A percentile compares a stretch with the other conserved stretches of the same genome.
phyloP scores from a whole-genome alignment of 37 sponge, comb jelly and placozoan species.

The Cliona cf. orientalis region DNA sequence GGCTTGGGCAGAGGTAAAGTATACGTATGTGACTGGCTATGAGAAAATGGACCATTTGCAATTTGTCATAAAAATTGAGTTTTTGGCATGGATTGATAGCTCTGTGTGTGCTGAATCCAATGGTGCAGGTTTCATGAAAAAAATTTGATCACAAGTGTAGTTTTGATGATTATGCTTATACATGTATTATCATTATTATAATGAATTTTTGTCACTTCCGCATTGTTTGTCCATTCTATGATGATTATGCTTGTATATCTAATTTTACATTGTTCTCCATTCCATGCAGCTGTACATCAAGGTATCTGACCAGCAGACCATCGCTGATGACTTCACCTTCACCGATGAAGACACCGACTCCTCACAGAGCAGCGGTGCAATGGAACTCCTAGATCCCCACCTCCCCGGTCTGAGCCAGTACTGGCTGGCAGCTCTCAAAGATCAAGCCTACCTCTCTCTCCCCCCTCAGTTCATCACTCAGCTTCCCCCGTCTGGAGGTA shows the following conservation, averaged over 20 bases:
- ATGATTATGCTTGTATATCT: neutral
- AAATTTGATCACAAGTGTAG: too few species aligned
- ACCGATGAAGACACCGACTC: conserved; percentile 11
- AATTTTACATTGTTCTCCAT: neutral
- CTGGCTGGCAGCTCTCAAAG: conserved; percentile 92
- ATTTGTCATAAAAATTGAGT: too few species aligned
- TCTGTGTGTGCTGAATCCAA: too few species aligned
- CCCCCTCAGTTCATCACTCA: conserved; percentile 86
- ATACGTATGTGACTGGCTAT: too few species aligned
- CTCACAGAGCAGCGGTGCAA: neutral
- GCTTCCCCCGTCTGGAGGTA: conserved; percentile 81
- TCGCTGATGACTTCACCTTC: neutral
- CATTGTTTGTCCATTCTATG: too few species aligned
- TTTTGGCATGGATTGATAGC: too few species aligned
- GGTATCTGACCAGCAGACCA: conserved; percentile 22
- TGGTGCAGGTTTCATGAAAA: too few species aligned
- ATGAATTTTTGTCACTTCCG: neutral
- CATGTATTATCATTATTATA: too few species aligned
- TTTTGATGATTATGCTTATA: too few species aligned
- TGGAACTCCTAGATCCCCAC: conserved; percentile 78
- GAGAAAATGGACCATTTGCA: too few species aligned
- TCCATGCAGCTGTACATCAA: conserved; percentile 77
- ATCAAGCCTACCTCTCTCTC: conserved; percentile 87
- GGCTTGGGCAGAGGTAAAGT: conserved; percentile 96
- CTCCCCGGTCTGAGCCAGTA: conserved; percentile 66